Base-by-base conservation (phyloP, 2,797 vertebrate genomes). In the Gymnocypris eckloni region DNA sequence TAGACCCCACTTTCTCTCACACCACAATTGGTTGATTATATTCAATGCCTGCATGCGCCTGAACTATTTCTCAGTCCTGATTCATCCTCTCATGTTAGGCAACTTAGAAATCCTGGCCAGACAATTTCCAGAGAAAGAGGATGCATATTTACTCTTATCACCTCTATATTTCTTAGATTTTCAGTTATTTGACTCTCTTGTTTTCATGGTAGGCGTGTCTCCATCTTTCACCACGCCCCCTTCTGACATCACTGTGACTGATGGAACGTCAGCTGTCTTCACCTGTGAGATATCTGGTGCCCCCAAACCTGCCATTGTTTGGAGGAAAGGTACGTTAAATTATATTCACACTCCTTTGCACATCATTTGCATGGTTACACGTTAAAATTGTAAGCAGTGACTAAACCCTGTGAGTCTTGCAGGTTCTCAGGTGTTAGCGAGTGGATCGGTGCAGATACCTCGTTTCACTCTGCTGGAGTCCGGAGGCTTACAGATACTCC, bases 381-480 rank as follows among this genome's bases (percentile, higher is more conserved):
- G 11, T 59, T 28, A 45, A 41, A 43, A 11, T 70, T 16, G 4
- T 48, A 22, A 52, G 64, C 45, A 52, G 45, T 37, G 18, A 76
- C 43, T 37, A 39, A 85, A 70, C 1, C 18, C 7, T 61, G 12
- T 77, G 61, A 41, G 48, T 82, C 80, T 90, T 89, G 28, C 88
- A 99, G 98, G 96, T 45, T 93, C 86, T 50, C 96, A 94, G 92
- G 90, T 97, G 83, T 88, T 99, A 82, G 97, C 97, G 82, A 98
- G 97, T 4, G 97, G 98, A 88, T 96, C 96, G 0, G 95, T 98
- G 79, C 96, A 93, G 92, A 95, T 97, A 50, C 94, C 97, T 45
- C 92, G 97, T 81, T 98, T 98, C 94, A 92, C 92, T 2, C 95
- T 98, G 52, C 92, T 98, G 6, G 97, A 97, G 79, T 97, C 97